These are phyloP conservation scores for Columba janthina DNA, from an alignment of 2,113 vertebrate species.

Conservation along the genomic window DNA sequence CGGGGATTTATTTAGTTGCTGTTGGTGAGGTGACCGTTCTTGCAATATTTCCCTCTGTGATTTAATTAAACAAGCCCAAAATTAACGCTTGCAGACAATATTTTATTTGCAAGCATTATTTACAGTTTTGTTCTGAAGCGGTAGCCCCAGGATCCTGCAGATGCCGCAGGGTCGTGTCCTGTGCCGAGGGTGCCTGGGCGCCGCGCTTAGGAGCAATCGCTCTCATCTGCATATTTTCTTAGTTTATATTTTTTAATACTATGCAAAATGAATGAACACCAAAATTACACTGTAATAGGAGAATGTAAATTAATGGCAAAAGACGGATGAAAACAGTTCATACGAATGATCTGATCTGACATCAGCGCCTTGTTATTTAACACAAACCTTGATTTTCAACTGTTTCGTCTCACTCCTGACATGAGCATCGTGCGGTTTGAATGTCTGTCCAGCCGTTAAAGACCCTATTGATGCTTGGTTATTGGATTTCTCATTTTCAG, in stretches of 20 bases:
- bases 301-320: not conserved
- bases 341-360: not conserved
- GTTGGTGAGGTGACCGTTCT: constrained; percentile 41
- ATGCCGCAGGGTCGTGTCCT: too few species aligned
- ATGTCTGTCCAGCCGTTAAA: constrained; percentile 69
- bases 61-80: constrained; percentile 65
- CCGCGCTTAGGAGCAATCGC: not conserved
- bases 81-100: constrained; percentile 37
- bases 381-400: constrained; percentile 65
- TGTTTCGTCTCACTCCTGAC: constrained; percentile 68
- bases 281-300: not conserved
- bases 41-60: not conserved
- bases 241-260: not conserved
- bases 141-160: not conserved
- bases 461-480: constrained; percentile 52
- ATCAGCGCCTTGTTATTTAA: constrained; percentile 63
- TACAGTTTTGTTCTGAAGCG: not conserved
- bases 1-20: constrained; percentile 4
- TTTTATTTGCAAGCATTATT: constrained; percentile 22
- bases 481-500: constrained; percentile 76
- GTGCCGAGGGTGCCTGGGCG: not conserved
- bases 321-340: constrained; percentile 47
- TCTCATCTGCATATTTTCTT: not conserved
- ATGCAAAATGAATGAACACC: not conserved
- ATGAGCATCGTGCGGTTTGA: constrained; percentile 55